These are phyloP conservation scores for Cydia pomonella DNA, from an alignment of 1,140 invertebrate genomes.

Conservation along the genomic window DNA sequence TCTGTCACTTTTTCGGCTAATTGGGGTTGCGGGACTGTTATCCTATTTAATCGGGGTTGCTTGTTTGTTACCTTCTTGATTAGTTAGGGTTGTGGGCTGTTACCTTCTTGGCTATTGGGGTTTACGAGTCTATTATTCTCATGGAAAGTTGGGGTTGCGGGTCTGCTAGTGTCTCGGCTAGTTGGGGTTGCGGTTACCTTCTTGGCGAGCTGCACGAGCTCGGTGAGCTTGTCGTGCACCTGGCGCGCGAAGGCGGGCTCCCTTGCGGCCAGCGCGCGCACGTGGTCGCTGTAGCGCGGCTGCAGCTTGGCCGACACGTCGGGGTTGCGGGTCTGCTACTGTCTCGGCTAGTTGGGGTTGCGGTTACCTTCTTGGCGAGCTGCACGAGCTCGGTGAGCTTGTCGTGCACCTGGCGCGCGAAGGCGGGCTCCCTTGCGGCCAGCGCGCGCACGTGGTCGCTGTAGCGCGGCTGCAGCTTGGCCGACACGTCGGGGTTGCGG, in stretches of 20 bases:
- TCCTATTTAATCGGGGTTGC: constrained; percentile 25
- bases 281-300: constrained; percentile 92
- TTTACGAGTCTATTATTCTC: no score
- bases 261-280: constrained; percentile 92
- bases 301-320: constrained; percentile 86
- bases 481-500: constrained; percentile 91
- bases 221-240: constrained; percentile 92
- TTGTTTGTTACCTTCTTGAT: constrained; percentile 85
- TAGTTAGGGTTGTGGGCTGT: constrained; percentile 85
- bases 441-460: constrained; percentile 93
- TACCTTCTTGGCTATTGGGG: constrained; percentile 82
- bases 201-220: constrained; percentile 94
- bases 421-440: constrained; percentile 89
- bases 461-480: constrained; percentile 91
- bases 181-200: constrained; percentile 29
- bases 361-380: constrained; percentile 84
- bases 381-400: constrained; percentile 92
- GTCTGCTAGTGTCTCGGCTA: constrained; percentile 80
- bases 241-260: constrained; percentile 90
- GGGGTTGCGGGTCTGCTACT: constrained; percentile 91
- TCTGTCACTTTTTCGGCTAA: no score
- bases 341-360: no score
- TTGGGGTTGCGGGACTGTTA: no score
- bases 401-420: constrained; percentile 93
- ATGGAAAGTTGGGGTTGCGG: constrained; percentile 88